A percentile compares a stretch with the other conserved stretches of the same genome.
phyloP scores from a whole-genome alignment of 2,888 invertebrate genomes.

The Eristalis intricaria region DNA sequence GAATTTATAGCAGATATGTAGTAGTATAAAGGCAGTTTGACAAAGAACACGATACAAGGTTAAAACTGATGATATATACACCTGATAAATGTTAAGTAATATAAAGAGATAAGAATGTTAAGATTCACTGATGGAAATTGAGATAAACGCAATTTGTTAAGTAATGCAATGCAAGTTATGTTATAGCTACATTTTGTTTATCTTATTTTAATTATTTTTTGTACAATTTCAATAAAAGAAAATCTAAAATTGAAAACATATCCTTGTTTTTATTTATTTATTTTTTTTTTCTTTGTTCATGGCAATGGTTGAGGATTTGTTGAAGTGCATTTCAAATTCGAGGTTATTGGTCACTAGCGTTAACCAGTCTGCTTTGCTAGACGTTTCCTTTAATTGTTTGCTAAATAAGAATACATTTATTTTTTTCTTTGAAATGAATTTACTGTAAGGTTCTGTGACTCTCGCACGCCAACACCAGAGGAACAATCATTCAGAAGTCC shows the following conservation, averaged over 20 bases:
- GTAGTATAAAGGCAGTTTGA: conserved; percentile 21
- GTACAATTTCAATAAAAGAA: conserved; percentile 32
- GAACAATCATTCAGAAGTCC: no score
- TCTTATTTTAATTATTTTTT: conserved; percentile 30
- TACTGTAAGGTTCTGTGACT: no score
- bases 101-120: conserved; percentile 10
- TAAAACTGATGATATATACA: conserved; percentile 47
- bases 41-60: conserved; percentile 41
- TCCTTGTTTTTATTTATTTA: no score
- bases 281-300: no score
- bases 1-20: conserved; percentile 8
- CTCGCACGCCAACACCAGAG: no score
- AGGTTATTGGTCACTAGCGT: no score
- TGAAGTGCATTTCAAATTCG: no score
- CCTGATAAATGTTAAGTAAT: conserved; percentile 48
- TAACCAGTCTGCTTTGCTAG: no score
- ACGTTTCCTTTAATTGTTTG: no score
- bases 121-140: conserved; percentile 5
- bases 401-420: no score
- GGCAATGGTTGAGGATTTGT: no score
- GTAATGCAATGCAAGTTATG: conserved; percentile 51
- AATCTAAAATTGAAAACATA: conserved; percentile 5
- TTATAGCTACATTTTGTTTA: conserved; percentile 38
- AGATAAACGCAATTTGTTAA: conserved; percentile 47
- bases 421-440: no score